Conservation (phyloP, 2,888 invertebrate species). For the Epistrophe grossulariae region DNA sequence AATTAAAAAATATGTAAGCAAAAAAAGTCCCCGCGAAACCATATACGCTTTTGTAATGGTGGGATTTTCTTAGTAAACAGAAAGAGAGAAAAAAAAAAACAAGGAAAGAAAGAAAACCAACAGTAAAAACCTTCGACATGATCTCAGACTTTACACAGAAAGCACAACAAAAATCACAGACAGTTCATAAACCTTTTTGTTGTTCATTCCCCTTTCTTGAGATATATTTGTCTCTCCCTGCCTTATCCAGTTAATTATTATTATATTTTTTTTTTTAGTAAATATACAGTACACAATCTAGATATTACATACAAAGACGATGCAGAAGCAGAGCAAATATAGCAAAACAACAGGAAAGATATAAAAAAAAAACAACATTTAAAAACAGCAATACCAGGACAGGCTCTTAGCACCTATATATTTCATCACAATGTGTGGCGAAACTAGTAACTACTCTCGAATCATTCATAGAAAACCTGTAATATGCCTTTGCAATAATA, state of each 20-base stretch:
- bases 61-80: background rate
- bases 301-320: constrained; percentile 62
- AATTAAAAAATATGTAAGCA: background rate
- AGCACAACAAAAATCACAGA: constrained; percentile 59
- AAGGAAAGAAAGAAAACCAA: constrained; percentile 6
- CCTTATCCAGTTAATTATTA: constrained; percentile 29
- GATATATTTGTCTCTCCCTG: constrained; percentile 1
- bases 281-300: constrained; percentile 62
- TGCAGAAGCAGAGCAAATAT: constrained; percentile 69
- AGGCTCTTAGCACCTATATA: constrained; percentile 72
- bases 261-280: constrained; percentile 28
- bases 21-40: constrained; percentile 5
- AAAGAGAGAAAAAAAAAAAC: background rate
- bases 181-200: constrained; percentile 74
- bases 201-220: constrained; percentile 36
- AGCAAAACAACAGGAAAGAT: constrained; percentile 43
- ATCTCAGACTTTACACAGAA: constrained; percentile 38
- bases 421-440: constrained; percentile 73
- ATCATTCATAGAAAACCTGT: constrained; percentile 74
- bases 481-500: constrained; percentile 49
- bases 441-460: constrained; percentile 67
- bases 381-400: constrained; percentile 58
- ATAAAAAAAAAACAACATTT: background rate
- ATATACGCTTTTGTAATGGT: constrained; percentile 5
- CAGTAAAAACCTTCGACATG: constrained; percentile 61